phyloP scores from a whole-genome alignment of 2,888 invertebrate genomes.

The Timandra comae region DNA sequence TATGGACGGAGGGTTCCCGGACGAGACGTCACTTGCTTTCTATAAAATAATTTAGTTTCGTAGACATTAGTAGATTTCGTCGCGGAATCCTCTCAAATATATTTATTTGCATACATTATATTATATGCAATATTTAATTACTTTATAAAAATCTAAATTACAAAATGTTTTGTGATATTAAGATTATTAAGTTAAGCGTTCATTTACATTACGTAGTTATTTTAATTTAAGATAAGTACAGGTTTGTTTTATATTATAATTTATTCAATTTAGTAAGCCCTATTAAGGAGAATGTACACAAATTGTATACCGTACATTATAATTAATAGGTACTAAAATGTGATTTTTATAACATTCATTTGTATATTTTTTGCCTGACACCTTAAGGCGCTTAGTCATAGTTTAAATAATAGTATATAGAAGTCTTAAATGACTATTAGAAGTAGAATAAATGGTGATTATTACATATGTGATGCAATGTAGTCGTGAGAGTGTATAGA shows the following conservation, averaged over 20 bases:
- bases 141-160: neutral
- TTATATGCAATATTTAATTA: neutral
- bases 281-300: neutral
- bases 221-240: no score
- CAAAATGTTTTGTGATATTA: no score
- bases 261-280: no score
- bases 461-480: conserved; percentile 53
- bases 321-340: neutral
- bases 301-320: neutral
- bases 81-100: neutral
- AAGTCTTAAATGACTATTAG: conserved; percentile 36
- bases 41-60: conserved; percentile 5
- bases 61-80: conserved; percentile 1
- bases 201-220: no score
- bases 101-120: neutral
- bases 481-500: conserved; percentile 46
- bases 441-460: conserved; percentile 53
- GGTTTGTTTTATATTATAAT: no score
- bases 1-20: conserved; percentile 6
- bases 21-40: conserved; percentile 7
- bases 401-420: conserved; percentile 16
- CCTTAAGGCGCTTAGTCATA: conserved; percentile 9
- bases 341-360: neutral
- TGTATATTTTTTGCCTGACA: conserved; percentile 2
- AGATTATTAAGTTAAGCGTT: no score